These are phyloP conservation scores for Chironomus tepperi DNA, from an alignment of 1,140 invertebrate genomes.

Conservation along the genomic window DNA sequence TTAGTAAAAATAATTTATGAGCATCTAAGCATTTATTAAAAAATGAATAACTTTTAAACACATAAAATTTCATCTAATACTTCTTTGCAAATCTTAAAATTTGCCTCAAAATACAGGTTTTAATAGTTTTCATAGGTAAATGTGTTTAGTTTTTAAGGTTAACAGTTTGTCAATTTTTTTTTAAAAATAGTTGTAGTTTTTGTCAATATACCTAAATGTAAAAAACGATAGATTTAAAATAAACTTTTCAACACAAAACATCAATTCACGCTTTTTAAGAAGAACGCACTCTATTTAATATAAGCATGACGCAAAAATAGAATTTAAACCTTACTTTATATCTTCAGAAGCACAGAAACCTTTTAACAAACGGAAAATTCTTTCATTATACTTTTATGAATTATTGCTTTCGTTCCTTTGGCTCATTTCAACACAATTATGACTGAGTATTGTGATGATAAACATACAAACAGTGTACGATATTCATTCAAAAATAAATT, in stretches of 20 bases:
- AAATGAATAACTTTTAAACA: not conserved
- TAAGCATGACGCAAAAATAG: too few relatives aligned
- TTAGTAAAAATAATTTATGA: slow-evolving; percentile 9
- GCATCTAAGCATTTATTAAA: not conserved
- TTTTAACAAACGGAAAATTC: not conserved
- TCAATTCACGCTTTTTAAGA: not conserved
- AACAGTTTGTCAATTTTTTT: too few relatives aligned
- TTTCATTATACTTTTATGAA: not conserved
- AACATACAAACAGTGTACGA: not conserved
- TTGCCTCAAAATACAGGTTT: too few relatives aligned
- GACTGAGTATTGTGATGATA: not conserved
- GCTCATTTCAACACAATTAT: slow-evolving; percentile 14
- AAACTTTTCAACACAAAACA: slow-evolving; percentile 5
- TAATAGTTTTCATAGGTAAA: too few relatives aligned
- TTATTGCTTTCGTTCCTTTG: not conserved
- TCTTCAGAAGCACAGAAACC: not conserved
- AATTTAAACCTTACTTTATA: too few relatives aligned
- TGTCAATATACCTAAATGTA: too few relatives aligned
- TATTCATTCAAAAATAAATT: not conserved
- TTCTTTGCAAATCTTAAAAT: not conserved
- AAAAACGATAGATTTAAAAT: not conserved
- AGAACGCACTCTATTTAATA: too few relatives aligned
- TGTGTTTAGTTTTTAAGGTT: too few relatives aligned
- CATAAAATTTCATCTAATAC: not conserved
- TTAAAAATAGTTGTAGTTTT: too few relatives aligned